Evolutionary conservation across 2,797 vertebrate species (phyloP), one percentile per base, ranked within the genome.

Genomic region (Arremon aurantiirostris): DNA sequence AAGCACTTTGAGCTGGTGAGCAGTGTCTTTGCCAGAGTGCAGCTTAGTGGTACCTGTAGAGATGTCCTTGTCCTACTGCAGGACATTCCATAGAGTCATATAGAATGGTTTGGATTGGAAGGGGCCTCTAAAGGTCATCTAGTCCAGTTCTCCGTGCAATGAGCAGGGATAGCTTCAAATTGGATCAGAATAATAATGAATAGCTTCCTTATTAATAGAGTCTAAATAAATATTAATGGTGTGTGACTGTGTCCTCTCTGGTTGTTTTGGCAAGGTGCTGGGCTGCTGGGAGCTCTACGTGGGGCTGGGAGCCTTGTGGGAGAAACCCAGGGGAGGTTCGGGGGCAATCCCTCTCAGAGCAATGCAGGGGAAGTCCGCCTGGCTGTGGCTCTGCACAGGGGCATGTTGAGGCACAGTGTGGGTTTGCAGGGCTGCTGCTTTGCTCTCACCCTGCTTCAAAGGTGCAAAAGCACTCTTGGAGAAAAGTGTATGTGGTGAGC

Each of bases 261-360:
- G 21, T 85, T 6, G 2, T 73, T 79, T 68, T 2, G 3, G 14
- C 4, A 7, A 20, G 49, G 5, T 18, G 15, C 34, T 82, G 55
- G 9, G 37, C 32, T 15, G 30, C 10, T 20, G 12, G 37, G n/a
- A 9, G 14, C n/a, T 69, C 41, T 2, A 1, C 13, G 10, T 21
- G 35, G 7, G 32, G 5, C 37, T 82, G 55, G 44, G 15, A 50
- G 5, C 5, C 0, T 14, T 16, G 63, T n/a, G 42, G 35, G 26
- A 66, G 35, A 56, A 87, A 24, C 6, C 11, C 12, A 1, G 2
- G 22, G 15, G 20, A 11, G 22, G 39, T 17, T 28, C 1, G 0
- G 34, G 5, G 5, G 2, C 16, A 20, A 0, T 49, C 4, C 0
- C 3, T 30, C 7, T 69, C 0, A 0, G 34, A 61, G 19, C 0